Evolutionary conservation across 2,113 vertebrate species (phyloP), one percentile per base, ranked within the genome.

Genomic region (Macaca nemestrina): DNA sequence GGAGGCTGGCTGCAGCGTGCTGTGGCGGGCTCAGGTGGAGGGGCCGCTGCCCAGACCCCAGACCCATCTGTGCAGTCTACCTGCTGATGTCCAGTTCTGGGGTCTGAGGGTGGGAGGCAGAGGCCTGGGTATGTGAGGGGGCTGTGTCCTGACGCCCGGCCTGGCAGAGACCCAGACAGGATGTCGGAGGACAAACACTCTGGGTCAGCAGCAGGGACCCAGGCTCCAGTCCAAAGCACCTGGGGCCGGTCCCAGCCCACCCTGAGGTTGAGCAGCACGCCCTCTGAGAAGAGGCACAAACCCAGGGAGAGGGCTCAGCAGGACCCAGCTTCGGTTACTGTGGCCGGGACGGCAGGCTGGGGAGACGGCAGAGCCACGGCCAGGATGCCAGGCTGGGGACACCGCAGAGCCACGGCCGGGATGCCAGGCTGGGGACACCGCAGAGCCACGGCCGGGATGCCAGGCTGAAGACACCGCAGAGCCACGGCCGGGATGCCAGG

Each of bases 401-500:
- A 52, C 14, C 0, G 1, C 50, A 52, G 50, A 52, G 13, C 50
- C 50, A 52, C 50, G 14, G 50, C 50, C 0, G 14, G 50, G 16
- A 52, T 52, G 50, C 50, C 50, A 52, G 50, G 16, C 16, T 52
- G 50, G 4, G 1, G 50, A 52, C 4, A 52, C 14, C 0, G 14
- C 50, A 17, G 50, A 52, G 14, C 50, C 50, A 52, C 50, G 50
- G 50, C 50, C 4, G 16, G 16, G 50, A 52, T 17, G 50, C 50
- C 14, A 17, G 16, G 50, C 1, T 52, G 50, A 16, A 4, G 50
- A 52, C 1, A 52, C 0, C 0, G 14, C 3, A 16, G 50, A 50
- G 13, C 50, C 50, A 50, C 3, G 14, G 50, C 13, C 50, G 13
- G 50, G 50, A 50, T 50, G 50, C 50, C 50, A 16, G 50, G 50